Evolutionary conservation across 2,888 invertebrate genomes (phyloP), one percentile per base, ranked within the genome.

Genomic region (Cephalotes varians): DNA sequence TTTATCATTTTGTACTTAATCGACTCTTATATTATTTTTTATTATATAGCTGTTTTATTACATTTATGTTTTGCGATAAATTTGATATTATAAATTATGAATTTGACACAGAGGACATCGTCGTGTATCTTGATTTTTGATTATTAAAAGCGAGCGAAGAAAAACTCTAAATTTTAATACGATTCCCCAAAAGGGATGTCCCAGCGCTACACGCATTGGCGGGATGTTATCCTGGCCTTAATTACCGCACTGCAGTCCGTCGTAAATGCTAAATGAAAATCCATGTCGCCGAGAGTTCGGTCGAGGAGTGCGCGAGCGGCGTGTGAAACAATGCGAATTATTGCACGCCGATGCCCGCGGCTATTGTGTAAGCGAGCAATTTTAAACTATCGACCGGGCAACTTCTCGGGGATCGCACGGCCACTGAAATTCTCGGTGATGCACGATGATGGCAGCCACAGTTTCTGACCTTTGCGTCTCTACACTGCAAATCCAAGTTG

Each of bases 251-350:
- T 34, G 31, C 56, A 25, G 44, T 10, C 6, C 1, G 40, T 44
- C 7, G 69, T 44, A 77, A 77, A 77, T 77, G 71, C 44, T 56
- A 77, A 77, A 69, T 47, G 71, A 18, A 34, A 44, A 56, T 6
- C 12, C 31, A 44, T 21, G 69, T 44, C 25, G 49, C 15, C 49
- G 54, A 31, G 21, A 4, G 37, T 25, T 58, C 51, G 25, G 28
- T 44, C 54, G 40, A 6, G 69, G 54, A 40, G 51, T 9, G 25
- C 10, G 40, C 12, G 54, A 21, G 25, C 60, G 62, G 15, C 40
- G 49, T 31, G 67, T 7, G 54, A 47, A 64, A 76, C 76, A 76
- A 76, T 25, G 76, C 51, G 40, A 76, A 76, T 54, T 76, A 51
- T 28, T 40, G 67, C 49, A 2, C 67, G 40, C 51, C 15, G n/a